Evolutionary conservation across 2,888 invertebrate genomes (phyloP), one percentile per base, ranked within the genome.

Genomic region (Copidosoma aretas): DNA sequence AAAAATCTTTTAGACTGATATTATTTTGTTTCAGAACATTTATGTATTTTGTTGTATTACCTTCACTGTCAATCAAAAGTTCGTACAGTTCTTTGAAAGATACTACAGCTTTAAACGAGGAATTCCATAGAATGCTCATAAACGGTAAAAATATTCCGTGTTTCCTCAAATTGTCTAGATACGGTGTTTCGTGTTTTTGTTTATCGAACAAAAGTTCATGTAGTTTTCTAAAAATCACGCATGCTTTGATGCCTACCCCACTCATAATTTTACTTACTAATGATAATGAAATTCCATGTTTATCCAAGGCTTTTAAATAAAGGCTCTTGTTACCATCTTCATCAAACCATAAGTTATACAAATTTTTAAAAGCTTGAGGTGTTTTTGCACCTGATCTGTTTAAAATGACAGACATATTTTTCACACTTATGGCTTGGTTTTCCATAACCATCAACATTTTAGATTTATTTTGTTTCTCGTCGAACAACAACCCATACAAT

Each of bases 271-370:
- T 56, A 21, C 25, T 14, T 25, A 63, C 46, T 8, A 32, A 32
- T 8, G 32, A 32, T 8, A 32, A 3, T 8, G 32, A 32, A 8
- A 32, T 32, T 5, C 46, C 53, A 10, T 24, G 10, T 24, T 43
- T n/a, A 49, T 66, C 54, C 32, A 66, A 22, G 21, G 10, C 19
- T 43, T 39, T 53, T 39, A 66, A 49, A 66, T 24, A 60, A 17
- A 12, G 21, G 0, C 25, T 54, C 46, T 58, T 61, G 12, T 62
- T 58, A 22, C 62, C 67, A 8, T 52, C 1, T 10, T 58, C 39
- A 25, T 67, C 62, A 32, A 67, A 67, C 66, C 60, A 66, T 1
- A 66, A 32, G 60, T 60, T 8, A n/a, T 43, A 58, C 1, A 67
- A 52, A 14, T 52, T 24, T 46, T 60, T 24, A 19, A 67, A 67